Base-by-base conservation (phyloP, 2,888 invertebrate species). In the Heteromyza rotundicornis region DNA sequence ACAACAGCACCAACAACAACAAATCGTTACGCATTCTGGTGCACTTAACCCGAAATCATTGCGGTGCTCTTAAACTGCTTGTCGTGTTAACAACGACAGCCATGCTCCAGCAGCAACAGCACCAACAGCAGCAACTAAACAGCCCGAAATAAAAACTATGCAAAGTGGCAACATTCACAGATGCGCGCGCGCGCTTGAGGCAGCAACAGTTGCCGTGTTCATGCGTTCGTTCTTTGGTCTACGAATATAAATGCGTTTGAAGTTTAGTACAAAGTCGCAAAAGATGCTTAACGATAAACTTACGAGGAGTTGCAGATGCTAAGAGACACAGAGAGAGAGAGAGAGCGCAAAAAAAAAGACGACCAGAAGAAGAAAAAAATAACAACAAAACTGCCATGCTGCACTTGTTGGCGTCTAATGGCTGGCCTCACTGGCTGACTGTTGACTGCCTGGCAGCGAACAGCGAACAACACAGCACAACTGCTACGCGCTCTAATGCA, bases 21-120 rank as follows among this genome's bases (percentile, higher is more conserved):
- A 63, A 63, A 63, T 58, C 58, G 51, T 47, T 52, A 57, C 55
- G 60, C 55, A 62, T 60, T 62, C 65, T 63, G 60, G 44, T 47
- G 57, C 62, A 62, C 62, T 60, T 64, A 62, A 63, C 57, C 62
- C 51, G 60, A 36, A 60, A 65, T 61, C 47, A 53, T 22, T 52
- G 40, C 17, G 32, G 47, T n/a, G 32, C 50, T 27, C 27, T 54
- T 59, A 51, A 44, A 52, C 47, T 17, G 36, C 49, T 49, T 40
- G 47, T 35, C 14, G 27, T 40, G 36, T n/a, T 35, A 49, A 32
- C 51, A 24, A 17, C 59, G 16, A 40, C 40, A 40, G 16, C 14
- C 16, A 40, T 40, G 40, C 40, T n/a, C 14, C 40, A 40, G 16
- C 40, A n/a, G 14, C 40, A n/a, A n/a, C 40, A n/a, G 40, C 40